Conservation (phyloP, 2,113 vertebrate species). For the Psammodynastes pulverulentus region DNA sequence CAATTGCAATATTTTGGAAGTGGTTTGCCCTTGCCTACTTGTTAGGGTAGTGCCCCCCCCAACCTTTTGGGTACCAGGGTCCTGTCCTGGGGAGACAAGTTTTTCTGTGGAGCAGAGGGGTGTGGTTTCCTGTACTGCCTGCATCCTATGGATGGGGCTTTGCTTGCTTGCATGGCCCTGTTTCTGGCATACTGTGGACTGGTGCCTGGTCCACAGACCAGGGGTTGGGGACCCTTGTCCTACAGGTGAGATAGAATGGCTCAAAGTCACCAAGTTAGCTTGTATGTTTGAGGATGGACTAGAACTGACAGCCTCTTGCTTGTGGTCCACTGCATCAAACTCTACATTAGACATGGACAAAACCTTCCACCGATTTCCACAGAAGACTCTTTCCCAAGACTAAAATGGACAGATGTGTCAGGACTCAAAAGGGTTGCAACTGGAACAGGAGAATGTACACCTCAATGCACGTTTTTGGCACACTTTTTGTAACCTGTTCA, state of each 20-base stretch:
- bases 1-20: background rate
- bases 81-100: too few species aligned
- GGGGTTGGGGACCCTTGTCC: too few species aligned
- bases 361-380: background rate
- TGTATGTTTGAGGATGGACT: background rate
- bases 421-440: background rate
- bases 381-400: background rate
- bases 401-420: background rate
- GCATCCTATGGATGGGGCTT: too few species aligned
- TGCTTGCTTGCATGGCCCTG: too few species aligned
- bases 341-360: background rate
- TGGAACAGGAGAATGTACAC: background rate
- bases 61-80: too few species aligned
- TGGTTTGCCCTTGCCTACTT: background rate
- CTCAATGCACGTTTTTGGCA: too few species aligned
- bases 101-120: too few species aligned
- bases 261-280: background rate
- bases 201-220: too few species aligned
- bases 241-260: background rate
- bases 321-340: background rate
- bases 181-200: too few species aligned
- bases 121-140: too few species aligned
- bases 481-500: background rate
- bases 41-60: too few species aligned
- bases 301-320: background rate